These are phyloP conservation scores for Helicoverpa assulta DNA, from an alignment of 2,888 invertebrate species.

Conservation along the genomic window DNA sequence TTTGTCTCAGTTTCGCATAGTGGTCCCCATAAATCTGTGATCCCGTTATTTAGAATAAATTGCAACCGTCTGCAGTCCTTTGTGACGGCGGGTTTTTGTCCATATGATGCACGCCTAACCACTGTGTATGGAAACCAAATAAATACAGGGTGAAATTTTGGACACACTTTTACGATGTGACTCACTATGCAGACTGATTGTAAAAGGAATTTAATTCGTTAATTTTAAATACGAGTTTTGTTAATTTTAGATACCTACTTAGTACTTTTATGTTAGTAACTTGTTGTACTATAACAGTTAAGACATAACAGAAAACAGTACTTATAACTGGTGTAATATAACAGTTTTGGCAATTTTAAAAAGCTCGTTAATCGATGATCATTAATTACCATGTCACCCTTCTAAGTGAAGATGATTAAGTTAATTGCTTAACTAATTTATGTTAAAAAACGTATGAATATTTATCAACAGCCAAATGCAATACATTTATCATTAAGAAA, in stretches of 20 bases:
- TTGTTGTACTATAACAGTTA: too few relatives aligned
- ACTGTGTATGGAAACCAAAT: conserved; percentile 50
- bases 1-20: conserved; percentile 66
- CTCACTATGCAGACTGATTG: conserved; percentile 24
- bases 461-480: conserved; percentile 30
- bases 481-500: conserved; percentile 47
- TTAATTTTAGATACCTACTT: background rate
- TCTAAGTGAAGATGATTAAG: conserved; percentile 7
- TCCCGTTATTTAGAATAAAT: conserved; percentile 78
- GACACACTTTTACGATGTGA: conserved; percentile 33
- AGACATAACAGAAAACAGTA: too few relatives aligned
- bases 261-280: too few relatives aligned
- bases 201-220: background rate
- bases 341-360: too few relatives aligned
- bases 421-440: conserved; percentile 44
- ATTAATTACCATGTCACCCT: conserved; percentile 12
- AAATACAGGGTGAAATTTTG: conserved; percentile 53
- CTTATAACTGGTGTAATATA: too few relatives aligned
- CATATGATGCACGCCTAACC: conserved; percentile 67
- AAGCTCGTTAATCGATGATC: background rate
- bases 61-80: conserved; percentile 70
- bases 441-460: conserved; percentile 41
- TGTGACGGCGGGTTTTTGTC: conserved; percentile 77
- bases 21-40: conserved; percentile 75
- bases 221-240: background rate